Base-by-base conservation (phyloP, 2,888 invertebrate species). In the Lapara coniferarum region DNA sequence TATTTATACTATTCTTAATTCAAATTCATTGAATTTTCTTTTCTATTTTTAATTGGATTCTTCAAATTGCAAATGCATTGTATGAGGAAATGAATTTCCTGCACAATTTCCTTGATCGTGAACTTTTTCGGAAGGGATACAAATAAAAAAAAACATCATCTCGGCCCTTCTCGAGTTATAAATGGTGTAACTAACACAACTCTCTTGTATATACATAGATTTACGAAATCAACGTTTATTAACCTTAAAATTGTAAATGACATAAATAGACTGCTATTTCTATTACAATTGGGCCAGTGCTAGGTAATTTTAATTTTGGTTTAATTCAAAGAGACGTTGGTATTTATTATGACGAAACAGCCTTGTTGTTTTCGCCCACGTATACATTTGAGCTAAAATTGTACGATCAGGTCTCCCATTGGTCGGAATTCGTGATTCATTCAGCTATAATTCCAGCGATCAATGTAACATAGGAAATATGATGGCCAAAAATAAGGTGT, bases 341-440 rank as follows among this genome's bases (percentile, higher is more conserved):
- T 78, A 84, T 83, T 85, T 86, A 86, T 88, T 85, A 85, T 86
- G 86, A 86, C 83, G 83, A 88, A 89, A 77, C 83, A 89, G 88
- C 89, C 90, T 92, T 91, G 92, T 92, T 91, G 80, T 87, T 77
- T 77, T 81, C 87, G 82, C 92, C 93, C 87, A 93, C 93, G 89
- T 85, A 83, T 81, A 76, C 81, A 79, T 73, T 78, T 76, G 78
- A 74, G 73, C 86, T 78, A 83, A 91, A 91, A 90, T 89, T 88
- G 83, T 79, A 73, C 79, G 79, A 82, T 83, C 79, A 76, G 78
- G 77, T 75, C 80, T 78, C 77, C 78, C 73, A 87, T 89, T 86
- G 89, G 87, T 78, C 77, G 81, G 78, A 75, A 74, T 72, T 75
- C 49, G 75, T 93, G 91, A 93, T 83, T 92, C 92, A 93, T 76